A percentile compares a stretch with the other conserved stretches of the same genome.
Evolutionary conservation across 2,888 invertebrate species (phyloP).

Genomic region (Eueremaeus valkanovi): DNA sequence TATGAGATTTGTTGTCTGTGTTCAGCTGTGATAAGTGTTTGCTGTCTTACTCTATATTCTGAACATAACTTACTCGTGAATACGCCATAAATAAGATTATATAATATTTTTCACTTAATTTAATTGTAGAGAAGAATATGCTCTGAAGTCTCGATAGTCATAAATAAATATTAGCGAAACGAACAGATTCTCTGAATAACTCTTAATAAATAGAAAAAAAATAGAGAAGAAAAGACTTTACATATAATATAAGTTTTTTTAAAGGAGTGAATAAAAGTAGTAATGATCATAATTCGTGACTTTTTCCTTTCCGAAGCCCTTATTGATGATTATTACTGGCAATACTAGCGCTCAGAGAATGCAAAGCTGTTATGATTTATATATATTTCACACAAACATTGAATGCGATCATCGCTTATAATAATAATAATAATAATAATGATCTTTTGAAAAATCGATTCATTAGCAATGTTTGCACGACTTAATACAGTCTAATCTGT

Average conservation of each 20-base stretch:
- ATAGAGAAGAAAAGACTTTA: background rate
- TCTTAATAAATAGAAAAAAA: background rate
- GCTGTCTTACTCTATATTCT: background rate
- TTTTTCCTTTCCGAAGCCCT: background rate
- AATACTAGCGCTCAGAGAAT: background rate
- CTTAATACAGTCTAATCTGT: background rate
- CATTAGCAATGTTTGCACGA: slow-evolving; percentile 15
- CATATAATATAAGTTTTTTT: background rate
- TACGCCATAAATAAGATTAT: background rate
- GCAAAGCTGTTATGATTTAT: slow-evolving; percentile 16
- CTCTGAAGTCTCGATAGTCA: background rate
- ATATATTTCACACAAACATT: background rate
- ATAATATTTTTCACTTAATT: background rate
- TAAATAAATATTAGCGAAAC: slow-evolving; percentile 1
- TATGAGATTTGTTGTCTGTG: background rate
- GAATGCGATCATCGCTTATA: background rate
- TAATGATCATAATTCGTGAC: slow-evolving; percentile 1
- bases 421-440: background rate
- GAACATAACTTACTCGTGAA: background rate
- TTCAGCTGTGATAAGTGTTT: background rate
- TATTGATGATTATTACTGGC: slow-evolving; percentile 4
- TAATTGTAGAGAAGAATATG: slow-evolving; percentile 1
- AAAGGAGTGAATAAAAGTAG: background rate
- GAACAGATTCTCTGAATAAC: background rate
- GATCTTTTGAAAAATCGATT: slow-evolving; percentile 13